Conservation (phyloP, 2,113 vertebrate species). For the Cynopterus brachyotis region DNA sequence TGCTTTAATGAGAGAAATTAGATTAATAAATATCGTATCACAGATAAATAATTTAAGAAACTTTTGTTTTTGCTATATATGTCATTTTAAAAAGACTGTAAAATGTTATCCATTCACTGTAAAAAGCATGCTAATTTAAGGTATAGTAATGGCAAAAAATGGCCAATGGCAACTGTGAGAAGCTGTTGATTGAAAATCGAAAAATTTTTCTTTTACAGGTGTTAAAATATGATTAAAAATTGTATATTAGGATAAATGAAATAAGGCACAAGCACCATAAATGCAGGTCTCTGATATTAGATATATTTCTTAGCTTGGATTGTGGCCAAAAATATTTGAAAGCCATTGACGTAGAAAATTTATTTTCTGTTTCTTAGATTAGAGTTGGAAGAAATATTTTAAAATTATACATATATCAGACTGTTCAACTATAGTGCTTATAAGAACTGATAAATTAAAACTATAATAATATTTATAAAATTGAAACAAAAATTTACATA, state of each 20-base stretch:
- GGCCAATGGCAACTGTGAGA: background rate
- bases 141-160: background rate
- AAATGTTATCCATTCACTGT: background rate
- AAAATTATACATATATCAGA: background rate
- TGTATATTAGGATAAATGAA: background rate
- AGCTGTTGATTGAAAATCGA: background rate
- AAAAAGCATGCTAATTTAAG: background rate
- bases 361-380: background rate
- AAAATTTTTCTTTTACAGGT: background rate
- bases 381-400: background rate
- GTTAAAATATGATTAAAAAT: conserved; percentile 5
- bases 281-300: background rate
- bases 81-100: background rate
- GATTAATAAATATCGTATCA: background rate
- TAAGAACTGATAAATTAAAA: background rate
- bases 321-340: background rate
- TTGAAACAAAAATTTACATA: background rate
- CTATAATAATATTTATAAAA: background rate
- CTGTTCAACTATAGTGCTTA: background rate
- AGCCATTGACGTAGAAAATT: background rate
- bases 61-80: background rate
- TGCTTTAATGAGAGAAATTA: background rate
- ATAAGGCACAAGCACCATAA: background rate
- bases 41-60: background rate
- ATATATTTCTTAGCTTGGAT: background rate